phyloP scores from a whole-genome alignment of 2,888 invertebrate genomes.

The Vannuccia rotundouncinata region DNA sequence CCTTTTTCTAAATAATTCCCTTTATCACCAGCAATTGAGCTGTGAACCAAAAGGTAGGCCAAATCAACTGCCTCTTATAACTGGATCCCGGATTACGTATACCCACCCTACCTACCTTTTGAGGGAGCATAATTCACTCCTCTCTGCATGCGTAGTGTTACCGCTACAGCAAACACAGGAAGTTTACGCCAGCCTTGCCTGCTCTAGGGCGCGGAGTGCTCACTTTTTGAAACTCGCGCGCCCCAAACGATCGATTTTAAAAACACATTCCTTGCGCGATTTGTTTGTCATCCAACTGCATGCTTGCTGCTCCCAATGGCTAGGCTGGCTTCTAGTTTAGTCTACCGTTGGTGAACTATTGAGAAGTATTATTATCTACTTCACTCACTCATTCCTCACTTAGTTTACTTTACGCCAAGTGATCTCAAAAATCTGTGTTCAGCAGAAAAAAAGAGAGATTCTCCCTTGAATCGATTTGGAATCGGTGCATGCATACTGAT shows the following conservation, averaged over 20 bases:
- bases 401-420: background rate
- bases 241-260: constrained; percentile 12
- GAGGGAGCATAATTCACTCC: background rate
- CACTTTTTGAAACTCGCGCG: background rate
- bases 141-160: background rate
- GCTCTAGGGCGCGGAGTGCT: background rate
- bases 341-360: background rate
- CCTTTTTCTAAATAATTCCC: too few species aligned
- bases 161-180: constrained; percentile 19
- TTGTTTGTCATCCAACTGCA: constrained; percentile 12
- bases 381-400: background rate
- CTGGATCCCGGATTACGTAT: too few species aligned
- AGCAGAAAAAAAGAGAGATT: background rate
- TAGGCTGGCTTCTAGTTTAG: background rate
- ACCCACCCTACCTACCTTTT: too few species aligned
- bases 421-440: constrained; percentile 10
- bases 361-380: background rate
- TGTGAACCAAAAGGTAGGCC: too few species aligned
- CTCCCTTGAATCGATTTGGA: background rate
- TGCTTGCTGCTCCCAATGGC: background rate
- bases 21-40: too few species aligned
- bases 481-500: constrained; percentile 3
- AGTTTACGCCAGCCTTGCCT: background rate
- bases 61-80: too few species aligned
- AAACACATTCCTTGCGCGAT: constrained; percentile 1